These are phyloP conservation scores for Apteryx owenii DNA, from an alignment of 2,113 vertebrate species.

Conservation along the genomic window DNA sequence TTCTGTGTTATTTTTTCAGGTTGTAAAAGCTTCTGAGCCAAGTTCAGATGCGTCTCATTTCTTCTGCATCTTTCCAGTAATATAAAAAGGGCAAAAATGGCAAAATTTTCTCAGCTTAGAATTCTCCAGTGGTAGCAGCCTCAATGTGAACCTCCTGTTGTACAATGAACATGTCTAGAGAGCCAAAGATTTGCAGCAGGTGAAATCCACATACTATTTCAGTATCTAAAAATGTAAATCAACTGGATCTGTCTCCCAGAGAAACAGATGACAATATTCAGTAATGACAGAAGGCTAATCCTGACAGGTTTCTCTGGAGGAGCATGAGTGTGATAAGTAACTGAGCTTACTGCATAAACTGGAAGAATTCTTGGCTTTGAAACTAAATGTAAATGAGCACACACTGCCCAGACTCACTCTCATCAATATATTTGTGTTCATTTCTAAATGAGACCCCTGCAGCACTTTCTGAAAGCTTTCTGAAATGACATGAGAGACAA, in stretches of 20 bases:
- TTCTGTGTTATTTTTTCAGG: not conserved
- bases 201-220: not conserved
- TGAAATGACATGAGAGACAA: not conserved
- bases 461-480: not conserved
- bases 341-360: not conserved
- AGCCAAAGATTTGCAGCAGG: not conserved
- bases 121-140: not conserved
- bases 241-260: not conserved
- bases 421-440: not conserved
- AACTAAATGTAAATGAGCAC: not conserved
- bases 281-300: not conserved
- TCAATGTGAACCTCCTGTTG: not conserved
- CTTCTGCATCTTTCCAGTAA: not conserved
- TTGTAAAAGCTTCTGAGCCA: not conserved
- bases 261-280: not conserved
- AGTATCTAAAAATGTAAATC: not conserved
- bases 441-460: not conserved
- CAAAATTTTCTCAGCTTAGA: not conserved
- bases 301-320: not conserved
- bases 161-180: not conserved
- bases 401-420: not conserved
- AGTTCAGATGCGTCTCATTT: not conserved
- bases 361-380: not conserved
- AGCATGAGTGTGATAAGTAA: not conserved
- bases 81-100: not conserved